A percentile compares a stretch with the other conserved stretches of the same genome.
phyloP scores from a whole-genome alignment of 2,888 invertebrate species.

The Aphodius granarius region DNA sequence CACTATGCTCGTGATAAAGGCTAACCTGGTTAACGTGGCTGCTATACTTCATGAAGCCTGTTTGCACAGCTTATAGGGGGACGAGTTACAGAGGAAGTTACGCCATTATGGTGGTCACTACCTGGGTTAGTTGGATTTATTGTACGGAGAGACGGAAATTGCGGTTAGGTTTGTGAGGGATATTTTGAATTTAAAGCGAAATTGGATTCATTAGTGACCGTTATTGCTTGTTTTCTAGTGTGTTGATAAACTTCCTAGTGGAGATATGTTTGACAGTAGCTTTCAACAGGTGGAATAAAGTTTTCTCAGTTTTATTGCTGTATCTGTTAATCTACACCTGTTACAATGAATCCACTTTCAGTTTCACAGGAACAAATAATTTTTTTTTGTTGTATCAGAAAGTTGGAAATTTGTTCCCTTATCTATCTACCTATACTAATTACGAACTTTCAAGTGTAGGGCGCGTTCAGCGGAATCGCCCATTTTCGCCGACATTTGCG shows the following conservation, averaged over 20 bases:
- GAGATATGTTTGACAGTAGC: neutral
- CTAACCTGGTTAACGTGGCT: no score
- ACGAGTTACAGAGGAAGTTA: no score
- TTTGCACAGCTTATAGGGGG: neutral
- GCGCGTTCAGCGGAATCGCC: no score
- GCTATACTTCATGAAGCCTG: neutral
- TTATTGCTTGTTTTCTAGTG: neutral
- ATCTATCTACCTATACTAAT: no score
- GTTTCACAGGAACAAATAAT: no score
- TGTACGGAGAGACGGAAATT: neutral
- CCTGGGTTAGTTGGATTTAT: neutral
- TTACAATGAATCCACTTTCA: no score
- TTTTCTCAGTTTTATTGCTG: no score
- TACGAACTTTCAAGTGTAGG: no score
- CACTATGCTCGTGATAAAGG: neutral
- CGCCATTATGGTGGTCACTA: neutral
- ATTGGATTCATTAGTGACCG: neutral
- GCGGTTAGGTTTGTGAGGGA: neutral
- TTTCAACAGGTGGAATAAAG: neutral
- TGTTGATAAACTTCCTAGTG: neutral
- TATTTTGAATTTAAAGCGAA: neutral
- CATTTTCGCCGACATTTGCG: no score
- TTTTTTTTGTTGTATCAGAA: no score
- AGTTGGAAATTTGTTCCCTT: no score
- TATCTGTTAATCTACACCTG: no score